Evolutionary conservation across 2,888 invertebrate genomes (phyloP), one percentile per base, ranked within the genome.

Genomic region (Lapara coniferarum): DNA sequence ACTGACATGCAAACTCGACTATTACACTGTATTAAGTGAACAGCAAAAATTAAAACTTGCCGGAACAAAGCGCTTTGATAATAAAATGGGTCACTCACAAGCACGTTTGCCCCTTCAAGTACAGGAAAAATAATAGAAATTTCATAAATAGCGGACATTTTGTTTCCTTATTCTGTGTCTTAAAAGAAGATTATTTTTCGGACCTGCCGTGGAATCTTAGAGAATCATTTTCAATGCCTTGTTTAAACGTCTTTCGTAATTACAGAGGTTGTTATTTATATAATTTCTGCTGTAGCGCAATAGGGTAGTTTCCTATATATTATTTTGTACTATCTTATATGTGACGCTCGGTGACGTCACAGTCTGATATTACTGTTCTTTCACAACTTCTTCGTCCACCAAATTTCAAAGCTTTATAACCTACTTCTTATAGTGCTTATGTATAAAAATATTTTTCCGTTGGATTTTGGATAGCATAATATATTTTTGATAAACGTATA

Each of bases 91-190:
- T 13, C 16, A 49, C 49, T 63, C 63, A 6, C 59, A 46, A 49
- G 63, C 46, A 16, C 49, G 49, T 63, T 63, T 49, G 30, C 49
- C 49, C 13, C 63, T 49, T 46, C 46, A 63, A 49, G 49, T 16
- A 63, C 63, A 49, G 63, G 63, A 63, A 63, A 63, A 63, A 63
- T 63, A 63, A 63, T 13, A 63, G 25, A 46, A 63, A 63, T 63
- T 46, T 13, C 19, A 63, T 63, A 63, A 63, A 63, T 63, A 19
- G 19, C 46, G 19, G 13, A 63, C 46, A 63, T 63, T 63, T 63
- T 49, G 46, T 63, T 63, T 49, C 63, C 49, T 55, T 19, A 19
- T 19, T 10, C 49, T 13, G 46, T 63, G 63, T 63, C 12, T 63
- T 63, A 63, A 63, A 49, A 46, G 19, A 16, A 19, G 63, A 63